Evolutionary conservation across 2,888 invertebrate species (phyloP).

Genomic region (Zygogramma bicolorata): DNA sequence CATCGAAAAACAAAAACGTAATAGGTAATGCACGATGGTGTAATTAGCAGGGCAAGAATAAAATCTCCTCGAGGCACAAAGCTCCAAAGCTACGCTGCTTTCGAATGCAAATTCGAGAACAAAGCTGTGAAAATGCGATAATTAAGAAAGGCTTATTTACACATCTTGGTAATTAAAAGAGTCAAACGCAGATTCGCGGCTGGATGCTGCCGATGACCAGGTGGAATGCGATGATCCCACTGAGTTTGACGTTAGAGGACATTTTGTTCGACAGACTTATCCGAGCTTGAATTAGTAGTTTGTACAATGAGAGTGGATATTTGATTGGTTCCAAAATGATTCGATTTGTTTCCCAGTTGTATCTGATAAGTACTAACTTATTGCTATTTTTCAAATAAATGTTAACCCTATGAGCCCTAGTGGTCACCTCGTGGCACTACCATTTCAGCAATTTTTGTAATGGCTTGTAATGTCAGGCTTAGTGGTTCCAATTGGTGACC

Average conservation of each 20-base stretch:
- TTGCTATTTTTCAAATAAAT: too few species aligned
- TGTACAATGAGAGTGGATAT: too few species aligned
- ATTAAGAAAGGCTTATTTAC: slow-evolving; percentile 51
- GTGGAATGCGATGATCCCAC: neutral
- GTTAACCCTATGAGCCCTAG: too few species aligned
- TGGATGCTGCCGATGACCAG: neutral
- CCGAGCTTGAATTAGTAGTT: too few species aligned
- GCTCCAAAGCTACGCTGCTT: slow-evolving; percentile 31
- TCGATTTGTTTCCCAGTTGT: too few species aligned
- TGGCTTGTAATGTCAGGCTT: too few species aligned
- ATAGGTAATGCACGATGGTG: slow-evolving; percentile 40
- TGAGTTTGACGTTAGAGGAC: neutral
- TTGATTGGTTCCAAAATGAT: too few species aligned
- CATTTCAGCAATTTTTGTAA: too few species aligned
- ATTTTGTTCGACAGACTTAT: too few species aligned
- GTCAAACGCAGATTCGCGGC: slow-evolving; percentile 48
- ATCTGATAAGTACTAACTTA: too few species aligned
- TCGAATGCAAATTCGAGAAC: slow-evolving; percentile 39
- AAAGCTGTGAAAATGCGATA: slow-evolving; percentile 43
- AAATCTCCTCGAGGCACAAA: slow-evolving; percentile 33
- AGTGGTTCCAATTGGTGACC: too few species aligned
- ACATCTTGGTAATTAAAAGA: slow-evolving; percentile 54
- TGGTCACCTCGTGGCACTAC: too few species aligned
- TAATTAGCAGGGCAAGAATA: slow-evolving; percentile 43
- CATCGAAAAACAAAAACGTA: slow-evolving; percentile 40